Conservation (phyloP, 1,140 invertebrate genomes). For the Pseudachorutes palmiensis region DNA sequence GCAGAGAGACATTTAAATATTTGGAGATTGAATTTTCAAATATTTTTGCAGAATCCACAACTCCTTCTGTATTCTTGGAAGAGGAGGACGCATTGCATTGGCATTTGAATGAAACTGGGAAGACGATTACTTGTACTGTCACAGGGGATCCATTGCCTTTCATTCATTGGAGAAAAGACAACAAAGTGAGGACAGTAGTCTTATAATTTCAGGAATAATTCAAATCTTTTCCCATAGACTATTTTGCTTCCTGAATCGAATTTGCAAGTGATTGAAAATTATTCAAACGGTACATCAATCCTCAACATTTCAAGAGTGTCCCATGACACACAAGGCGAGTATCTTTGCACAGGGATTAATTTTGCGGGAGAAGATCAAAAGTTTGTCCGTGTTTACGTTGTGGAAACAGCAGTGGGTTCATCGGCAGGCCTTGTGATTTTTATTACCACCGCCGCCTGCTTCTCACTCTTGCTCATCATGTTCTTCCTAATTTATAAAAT, state of each 20-base stretch:
- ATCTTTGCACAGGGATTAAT: slow-evolving; percentile 22
- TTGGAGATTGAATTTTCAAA: neutral
- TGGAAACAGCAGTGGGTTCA: slow-evolving; percentile 10
- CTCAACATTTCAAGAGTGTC: slow-evolving; percentile 23
- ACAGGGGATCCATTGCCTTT: slow-evolving; percentile 13
- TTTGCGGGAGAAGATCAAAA: slow-evolving; percentile 23
- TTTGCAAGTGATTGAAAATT: slow-evolving; percentile 1
- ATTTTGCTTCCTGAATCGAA: neutral
- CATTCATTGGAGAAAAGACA: slow-evolving; percentile 26
- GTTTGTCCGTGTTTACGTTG: slow-evolving; percentile 18
- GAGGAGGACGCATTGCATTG: slow-evolving; percentile 1
- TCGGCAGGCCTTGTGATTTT: slow-evolving; percentile 8
- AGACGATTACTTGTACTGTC: slow-evolving; percentile 15
- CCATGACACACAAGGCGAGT: slow-evolving; percentile 27
- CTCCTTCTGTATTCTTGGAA: neutral
- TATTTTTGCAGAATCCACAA: neutral
- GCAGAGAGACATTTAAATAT: neutral
- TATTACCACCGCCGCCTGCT: slow-evolving; percentile 12
- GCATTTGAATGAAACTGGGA: slow-evolving; percentile 24
- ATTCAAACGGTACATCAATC: slow-evolving; percentile 20
- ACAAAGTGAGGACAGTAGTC: slow-evolving; percentile 15
- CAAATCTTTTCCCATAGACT: slow-evolving; percentile 14
- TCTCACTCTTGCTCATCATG: slow-evolving; percentile 6
- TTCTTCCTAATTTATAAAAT: slow-evolving; percentile 23
- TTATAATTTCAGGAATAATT: too few species aligned